A percentile compares a stretch with the other conserved stretches of the same genome.
Conservation (phyloP, 2,888 invertebrate genomes). For the Pachliopta kotzebuea region DNA sequence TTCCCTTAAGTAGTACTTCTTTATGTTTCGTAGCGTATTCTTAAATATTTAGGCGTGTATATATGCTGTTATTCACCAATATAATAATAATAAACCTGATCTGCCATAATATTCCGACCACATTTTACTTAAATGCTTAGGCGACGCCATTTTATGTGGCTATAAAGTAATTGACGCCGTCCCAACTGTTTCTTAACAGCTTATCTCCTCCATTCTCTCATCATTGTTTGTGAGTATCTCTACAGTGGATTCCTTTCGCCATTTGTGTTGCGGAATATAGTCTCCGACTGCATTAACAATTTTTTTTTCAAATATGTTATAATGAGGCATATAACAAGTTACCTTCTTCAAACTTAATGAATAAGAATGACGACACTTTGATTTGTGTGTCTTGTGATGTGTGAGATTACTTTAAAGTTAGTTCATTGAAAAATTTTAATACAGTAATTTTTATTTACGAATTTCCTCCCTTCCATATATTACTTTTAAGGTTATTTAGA, state of each 20-base stretch:
- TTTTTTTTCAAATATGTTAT: background rate
- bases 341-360: background rate
- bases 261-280: conserved; percentile 16
- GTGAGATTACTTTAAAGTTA: background rate
- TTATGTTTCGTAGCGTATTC: background rate
- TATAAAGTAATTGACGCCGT: conserved; percentile 34
- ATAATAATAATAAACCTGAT: conserved; percentile 21
- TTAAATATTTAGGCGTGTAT: background rate
- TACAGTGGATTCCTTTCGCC: conserved; percentile 27
- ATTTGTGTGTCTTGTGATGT: background rate
- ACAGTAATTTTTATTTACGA: background rate
- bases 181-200: conserved; percentile 42
- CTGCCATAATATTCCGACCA: background rate
- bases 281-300: background rate
- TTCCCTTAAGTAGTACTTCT: too few species aligned
- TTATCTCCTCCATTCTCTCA: conserved; percentile 24
- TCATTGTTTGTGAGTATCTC: conserved; percentile 23
- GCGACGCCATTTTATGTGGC: conserved; percentile 12
- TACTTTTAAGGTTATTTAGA: too few species aligned
- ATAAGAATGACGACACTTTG: background rate
- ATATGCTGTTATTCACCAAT: background rate
- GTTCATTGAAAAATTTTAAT: background rate
- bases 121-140: conserved; percentile 12
- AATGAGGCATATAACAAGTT: background rate
- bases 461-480: background rate